Evolutionary conservation across 2,888 invertebrate genomes (phyloP).

Genomic region (Yponomeuta cagnagella): DNA sequence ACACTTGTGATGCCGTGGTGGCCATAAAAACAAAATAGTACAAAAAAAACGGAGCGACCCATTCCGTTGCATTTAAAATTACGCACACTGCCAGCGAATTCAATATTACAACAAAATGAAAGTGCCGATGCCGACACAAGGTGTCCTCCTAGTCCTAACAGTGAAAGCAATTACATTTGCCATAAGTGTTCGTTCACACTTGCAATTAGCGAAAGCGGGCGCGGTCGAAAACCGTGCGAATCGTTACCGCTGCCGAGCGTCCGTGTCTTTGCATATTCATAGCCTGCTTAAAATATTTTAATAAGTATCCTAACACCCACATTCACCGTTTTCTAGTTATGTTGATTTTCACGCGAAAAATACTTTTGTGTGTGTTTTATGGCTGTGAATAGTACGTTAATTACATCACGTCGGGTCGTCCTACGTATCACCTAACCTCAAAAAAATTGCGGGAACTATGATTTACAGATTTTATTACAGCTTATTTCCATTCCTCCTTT

Average conservation of each 20-base stretch:
- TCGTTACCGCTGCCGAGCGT: slow-evolving; percentile 65
- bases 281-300: slow-evolving; percentile 75
- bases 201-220: slow-evolving; percentile 63
- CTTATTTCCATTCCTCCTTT: background rate
- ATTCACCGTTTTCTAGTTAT: slow-evolving; percentile 62
- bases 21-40: background rate
- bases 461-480: background rate
- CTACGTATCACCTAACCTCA: background rate
- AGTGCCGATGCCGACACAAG: background rate
- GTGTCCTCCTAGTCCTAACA: slow-evolving; percentile 56
- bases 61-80: background rate
- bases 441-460: too few species aligned
- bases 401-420: background rate
- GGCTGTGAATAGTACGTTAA: background rate
- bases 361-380: slow-evolving; percentile 12
- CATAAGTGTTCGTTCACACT: slow-evolving; percentile 72
- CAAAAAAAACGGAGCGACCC: background rate
- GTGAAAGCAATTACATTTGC: slow-evolving; percentile 69
- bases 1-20: background rate
- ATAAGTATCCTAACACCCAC: slow-evolving; percentile 58
- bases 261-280: slow-evolving; percentile 75
- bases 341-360: slow-evolving; percentile 53
- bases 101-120: slow-evolving; percentile 18
- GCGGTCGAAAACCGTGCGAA: slow-evolving; percentile 73
- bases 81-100: background rate